Percentiles rank a stretch among this genome's conserved stretches.
Conservation (phyloP, 2,888 invertebrate genomes). For the Phania funesta region DNA sequence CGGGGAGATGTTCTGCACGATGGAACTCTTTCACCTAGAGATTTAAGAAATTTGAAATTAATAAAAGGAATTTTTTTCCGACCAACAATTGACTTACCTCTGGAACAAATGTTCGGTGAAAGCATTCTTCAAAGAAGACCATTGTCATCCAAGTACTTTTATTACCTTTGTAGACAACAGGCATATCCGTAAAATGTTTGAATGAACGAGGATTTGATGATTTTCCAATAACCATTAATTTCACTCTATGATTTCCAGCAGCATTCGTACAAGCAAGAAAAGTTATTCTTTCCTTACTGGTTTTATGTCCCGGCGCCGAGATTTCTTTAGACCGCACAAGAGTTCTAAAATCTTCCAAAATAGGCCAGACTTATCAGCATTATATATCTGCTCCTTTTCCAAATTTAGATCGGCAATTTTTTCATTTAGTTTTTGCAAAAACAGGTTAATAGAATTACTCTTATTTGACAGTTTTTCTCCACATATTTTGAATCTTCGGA, state of each 20-base stretch:
- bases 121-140: conserved; percentile 2
- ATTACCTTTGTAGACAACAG: too few relatives aligned
- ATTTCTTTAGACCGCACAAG: conserved; percentile 3
- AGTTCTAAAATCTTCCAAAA: conserved; percentile 32
- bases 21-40: conserved; percentile 7
- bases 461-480: too few relatives aligned
- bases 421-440: too few relatives aligned
- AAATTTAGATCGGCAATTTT: conserved; percentile 26
- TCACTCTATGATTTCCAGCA: neutral
- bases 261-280: neutral
- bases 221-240: too few relatives aligned
- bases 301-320: conserved; percentile 6
- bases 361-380: too few relatives aligned
- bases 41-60: conserved; percentile 1
- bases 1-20: neutral
- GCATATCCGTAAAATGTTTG: too few relatives aligned
- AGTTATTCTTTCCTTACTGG: neutral
- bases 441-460: too few relatives aligned
- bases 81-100: too few relatives aligned
- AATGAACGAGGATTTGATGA: too few relatives aligned
- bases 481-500: too few relatives aligned
- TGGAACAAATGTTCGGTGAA: neutral
- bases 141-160: conserved; percentile 17
- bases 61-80: neutral
- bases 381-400: conserved; percentile 17